Evolutionary conservation across 2,888 invertebrate genomes (phyloP).

Genomic region (Meteorus cinctellus): DNA sequence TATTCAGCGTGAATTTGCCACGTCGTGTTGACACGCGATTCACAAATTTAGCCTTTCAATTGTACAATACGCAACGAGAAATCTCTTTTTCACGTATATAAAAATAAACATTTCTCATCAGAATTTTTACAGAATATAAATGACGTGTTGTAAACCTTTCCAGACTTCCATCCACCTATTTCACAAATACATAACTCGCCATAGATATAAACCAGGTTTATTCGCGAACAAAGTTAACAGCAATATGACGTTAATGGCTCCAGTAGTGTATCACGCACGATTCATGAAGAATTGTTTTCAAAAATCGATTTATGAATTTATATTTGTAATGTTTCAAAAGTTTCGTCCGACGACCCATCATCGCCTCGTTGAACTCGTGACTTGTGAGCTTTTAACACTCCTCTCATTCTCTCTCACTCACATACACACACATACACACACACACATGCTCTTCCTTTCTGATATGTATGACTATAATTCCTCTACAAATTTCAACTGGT

Average conservation of each 20-base stretch:
- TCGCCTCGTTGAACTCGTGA: constrained; percentile 17
- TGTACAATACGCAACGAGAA: not conserved
- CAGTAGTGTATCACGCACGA: constrained; percentile 10
- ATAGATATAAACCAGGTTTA: not conserved
- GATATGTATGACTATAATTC: not conserved
- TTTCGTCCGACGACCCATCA: constrained; percentile 2
- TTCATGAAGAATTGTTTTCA: not conserved
- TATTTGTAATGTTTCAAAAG: not conserved
- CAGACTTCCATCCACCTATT: not conserved
- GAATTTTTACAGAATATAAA: not conserved
- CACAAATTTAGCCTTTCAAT: constrained; percentile 12
- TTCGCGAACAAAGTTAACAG: not conserved
- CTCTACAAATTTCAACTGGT: not conserved
- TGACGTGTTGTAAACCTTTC: constrained; percentile 23
- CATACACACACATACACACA: too few species aligned
- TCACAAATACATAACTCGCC: not conserved
- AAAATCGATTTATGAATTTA: constrained; percentile 2
- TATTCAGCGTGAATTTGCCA: not conserved
- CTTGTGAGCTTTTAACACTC: not conserved
- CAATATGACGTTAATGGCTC: not conserved
- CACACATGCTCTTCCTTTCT: not conserved
- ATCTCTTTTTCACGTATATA: not conserved
- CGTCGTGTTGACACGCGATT: constrained; percentile 24
- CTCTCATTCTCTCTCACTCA: not conserved
- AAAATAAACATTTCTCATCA: not conserved